A percentile compares a stretch with the other conserved stretches of the same genome.
Evolutionary conservation across 2,888 invertebrate species (phyloP).

Genomic region (Ecliptopera silaceata): DNA sequence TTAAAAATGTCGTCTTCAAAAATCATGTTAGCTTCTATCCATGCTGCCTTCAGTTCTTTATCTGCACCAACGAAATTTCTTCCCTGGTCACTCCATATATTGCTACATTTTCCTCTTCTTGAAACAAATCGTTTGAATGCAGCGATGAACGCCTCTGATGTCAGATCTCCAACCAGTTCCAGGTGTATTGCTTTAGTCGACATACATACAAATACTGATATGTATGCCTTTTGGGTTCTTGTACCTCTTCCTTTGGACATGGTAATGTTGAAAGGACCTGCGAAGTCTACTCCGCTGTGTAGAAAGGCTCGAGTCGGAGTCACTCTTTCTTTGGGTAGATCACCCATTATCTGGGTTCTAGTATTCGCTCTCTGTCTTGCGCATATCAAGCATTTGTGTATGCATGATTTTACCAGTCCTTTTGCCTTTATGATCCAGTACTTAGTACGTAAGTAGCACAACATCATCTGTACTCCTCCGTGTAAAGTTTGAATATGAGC

Average conservation of each 20-base stretch:
- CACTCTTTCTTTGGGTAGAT: background rate
- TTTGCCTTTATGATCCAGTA: background rate
- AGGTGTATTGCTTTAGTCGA: background rate
- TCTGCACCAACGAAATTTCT: background rate
- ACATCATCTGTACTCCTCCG: background rate
- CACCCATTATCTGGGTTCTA: background rate
- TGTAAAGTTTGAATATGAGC: background rate
- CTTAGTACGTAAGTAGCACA: no score
- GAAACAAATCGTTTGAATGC: background rate
- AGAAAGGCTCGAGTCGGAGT: background rate
- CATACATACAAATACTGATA: background rate
- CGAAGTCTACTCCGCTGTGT: background rate
- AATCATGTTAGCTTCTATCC: background rate
- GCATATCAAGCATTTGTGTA: background rate
- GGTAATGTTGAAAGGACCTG: background rate
- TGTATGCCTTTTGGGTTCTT: background rate
- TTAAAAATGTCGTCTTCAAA: background rate
- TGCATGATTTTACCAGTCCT: background rate
- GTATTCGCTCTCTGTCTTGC: background rate
- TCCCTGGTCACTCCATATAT: no score
- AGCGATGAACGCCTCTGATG: background rate
- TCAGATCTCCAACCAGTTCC: background rate
- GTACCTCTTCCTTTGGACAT: background rate
- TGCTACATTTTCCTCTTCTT: conserved; percentile 1
- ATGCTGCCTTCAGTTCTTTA: background rate